These are phyloP conservation scores for Numenius arquata DNA, from an alignment of 2,113 vertebrate species.

Conservation along the genomic window DNA sequence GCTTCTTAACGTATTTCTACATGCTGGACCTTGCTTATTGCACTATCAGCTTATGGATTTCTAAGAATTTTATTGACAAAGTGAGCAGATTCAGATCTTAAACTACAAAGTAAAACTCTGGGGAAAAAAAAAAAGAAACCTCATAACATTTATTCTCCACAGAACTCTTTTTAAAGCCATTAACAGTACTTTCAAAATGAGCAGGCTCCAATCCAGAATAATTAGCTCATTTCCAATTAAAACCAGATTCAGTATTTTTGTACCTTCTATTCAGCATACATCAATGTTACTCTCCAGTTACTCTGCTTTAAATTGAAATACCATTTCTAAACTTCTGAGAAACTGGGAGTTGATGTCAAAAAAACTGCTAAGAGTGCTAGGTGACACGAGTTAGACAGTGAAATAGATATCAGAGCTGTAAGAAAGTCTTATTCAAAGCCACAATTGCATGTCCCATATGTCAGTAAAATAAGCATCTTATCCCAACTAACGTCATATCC, in stretches of 20 bases:
- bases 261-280: not conserved
- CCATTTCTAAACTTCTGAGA: not conserved
- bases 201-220: not conserved
- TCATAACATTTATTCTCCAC: not conserved
- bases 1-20: not conserved
- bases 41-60: not conserved
- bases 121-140: not conserved
- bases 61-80: not conserved
- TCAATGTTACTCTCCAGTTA: not conserved
- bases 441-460: not conserved
- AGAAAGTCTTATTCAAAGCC: constrained; percentile 30
- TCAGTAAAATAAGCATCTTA: constrained; percentile 34
- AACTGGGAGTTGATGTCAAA: not conserved
- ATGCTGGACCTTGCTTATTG: not conserved
- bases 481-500: not conserved
- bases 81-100: not conserved
- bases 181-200: not conserved
- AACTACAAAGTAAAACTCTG: not conserved
- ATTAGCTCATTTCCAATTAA: not conserved
- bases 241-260: not conserved
- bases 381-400: not conserved
- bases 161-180: not conserved
- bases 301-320: not conserved
- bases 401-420: not conserved
- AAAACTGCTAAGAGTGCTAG: not conserved